Evolutionary conservation across 2,888 invertebrate species (phyloP), one percentile per base, ranked within the genome.

Genomic region (Tetragonula carbonaria): DNA sequence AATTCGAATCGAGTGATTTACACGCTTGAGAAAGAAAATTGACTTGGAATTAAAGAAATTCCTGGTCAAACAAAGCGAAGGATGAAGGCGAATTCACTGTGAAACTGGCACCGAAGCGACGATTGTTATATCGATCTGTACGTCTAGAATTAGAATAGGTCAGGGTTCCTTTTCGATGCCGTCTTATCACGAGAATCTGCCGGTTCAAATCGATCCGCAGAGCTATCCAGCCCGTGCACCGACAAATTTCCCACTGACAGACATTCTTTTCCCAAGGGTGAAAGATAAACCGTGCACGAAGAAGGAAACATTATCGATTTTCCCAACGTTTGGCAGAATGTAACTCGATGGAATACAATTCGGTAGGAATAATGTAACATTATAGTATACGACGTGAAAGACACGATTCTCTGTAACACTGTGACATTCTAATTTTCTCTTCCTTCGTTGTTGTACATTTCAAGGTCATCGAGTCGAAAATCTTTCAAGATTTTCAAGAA

Each of bases 261-360:
- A 71, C 16, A 4, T 71, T 55, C 33, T 71, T 71, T 51, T 71
- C 57, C 57, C 38, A 71, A 71, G 38, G 38, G 71, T 38, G 55
- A 45, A 38, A 57, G 55, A 18, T 28, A 23, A 62, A 28, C 23
- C 16, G 70, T 23, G 38, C 28, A 23, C 55, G 28, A 38, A 55
- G 57, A 16, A 38, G 38, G 21, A 23, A 14, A 18, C n/a, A 11
- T 11, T 38, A 71, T 38, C 71, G 55, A 57, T 57, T 57, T 38
- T 38, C 14, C 28, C 14, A n/a, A 55, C 23, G 14, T 45, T 57
- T 38, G 38, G 38, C 5, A n/a, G 38, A 57, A 57, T 38, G 14
- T 38, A 38, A 71, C 33, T 63, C 23, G 23, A 38, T 38, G 38
- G 38, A 38, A 38, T 4, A 38, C 38, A 38, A 38, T 4, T 38